Evolutionary conservation across 1,140 invertebrate genomes (phyloP).

Genomic region (Matsumurasca onukii): DNA sequence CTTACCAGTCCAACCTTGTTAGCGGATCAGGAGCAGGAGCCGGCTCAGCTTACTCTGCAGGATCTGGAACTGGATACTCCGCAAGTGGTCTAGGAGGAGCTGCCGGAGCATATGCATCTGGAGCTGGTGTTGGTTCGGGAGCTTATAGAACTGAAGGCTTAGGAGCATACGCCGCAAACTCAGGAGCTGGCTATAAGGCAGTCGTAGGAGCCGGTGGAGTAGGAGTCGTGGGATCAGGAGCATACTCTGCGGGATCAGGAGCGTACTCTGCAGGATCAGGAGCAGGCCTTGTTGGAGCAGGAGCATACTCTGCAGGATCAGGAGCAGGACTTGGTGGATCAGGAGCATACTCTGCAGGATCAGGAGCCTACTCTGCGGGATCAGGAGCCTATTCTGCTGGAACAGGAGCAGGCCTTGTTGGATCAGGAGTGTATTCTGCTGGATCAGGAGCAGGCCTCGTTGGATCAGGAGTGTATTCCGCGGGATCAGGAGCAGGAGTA

Average conservation of each 20-base stretch:
- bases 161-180: conserved; percentile 32
- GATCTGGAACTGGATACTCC: not conserved
- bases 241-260: conserved; percentile 18
- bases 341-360: conserved; percentile 27
- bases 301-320: conserved; percentile 4
- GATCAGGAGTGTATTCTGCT: conserved; percentile 32
- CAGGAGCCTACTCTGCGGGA: conserved; percentile 29
- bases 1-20: conserved; percentile 5
- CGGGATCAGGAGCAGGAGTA: not conserved
- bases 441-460: conserved; percentile 30
- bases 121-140: conserved; percentile 33
- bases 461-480: conserved; percentile 30
- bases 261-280: conserved; percentile 33
- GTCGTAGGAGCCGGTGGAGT: conserved; percentile 30
- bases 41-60: not conserved
- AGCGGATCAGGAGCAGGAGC: not conserved
- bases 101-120: not conserved
- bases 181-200: conserved; percentile 20
- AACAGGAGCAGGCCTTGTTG: conserved; percentile 19
- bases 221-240: conserved; percentile 32
- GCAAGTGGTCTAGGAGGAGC: not conserved
- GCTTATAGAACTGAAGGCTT: conserved; percentile 34
- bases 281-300: conserved; percentile 19
- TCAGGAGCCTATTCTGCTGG: conserved; percentile 12
- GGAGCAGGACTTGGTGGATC: conserved; percentile 33